Conservation (phyloP, 2,888 invertebrate genomes). For the Megamerina dolium region DNA sequence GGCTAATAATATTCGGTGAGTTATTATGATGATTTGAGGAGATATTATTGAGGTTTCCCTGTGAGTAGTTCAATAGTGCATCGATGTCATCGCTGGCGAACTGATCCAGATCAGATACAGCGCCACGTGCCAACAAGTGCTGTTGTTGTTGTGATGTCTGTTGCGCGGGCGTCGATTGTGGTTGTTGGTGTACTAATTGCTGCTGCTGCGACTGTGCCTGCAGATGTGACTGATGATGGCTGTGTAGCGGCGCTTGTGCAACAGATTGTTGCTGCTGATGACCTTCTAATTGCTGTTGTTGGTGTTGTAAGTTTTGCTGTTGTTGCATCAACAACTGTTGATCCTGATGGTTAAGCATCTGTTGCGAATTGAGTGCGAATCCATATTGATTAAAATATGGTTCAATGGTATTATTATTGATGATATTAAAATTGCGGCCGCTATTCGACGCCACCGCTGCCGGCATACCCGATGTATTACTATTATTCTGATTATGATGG, state of each 20-base stretch:
- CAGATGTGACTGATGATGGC: slow-evolving; percentile 11
- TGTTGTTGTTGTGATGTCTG: slow-evolving; percentile 25
- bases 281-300: slow-evolving; percentile 30
- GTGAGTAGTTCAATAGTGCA: slow-evolving; percentile 40
- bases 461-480: background rate
- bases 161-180: slow-evolving; percentile 16
- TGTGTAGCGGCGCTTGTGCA: slow-evolving; percentile 19
- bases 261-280: slow-evolving; percentile 33
- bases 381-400: slow-evolving; percentile 39
- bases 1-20: slow-evolving; percentile 14
- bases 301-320: slow-evolving; percentile 29
- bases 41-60: slow-evolving; percentile 21
- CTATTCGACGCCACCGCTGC: slow-evolving; percentile 13
- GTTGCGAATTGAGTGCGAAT: slow-evolving; percentile 38
- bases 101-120: slow-evolving; percentile 30
- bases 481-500: background rate
- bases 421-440: slow-evolving; percentile 13
- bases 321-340: slow-evolving; percentile 39
- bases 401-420: slow-evolving; percentile 15
- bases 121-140: slow-evolving; percentile 29
- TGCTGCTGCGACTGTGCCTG: slow-evolving; percentile 24
- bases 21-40: slow-evolving; percentile 16
- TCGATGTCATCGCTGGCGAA: slow-evolving; percentile 43
- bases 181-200: slow-evolving; percentile 17
- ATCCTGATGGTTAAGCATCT: slow-evolving; percentile 35